These are phyloP conservation scores for Lutraria lutraria DNA, from an alignment of 2,888 invertebrate species.

Conservation along the genomic window DNA sequence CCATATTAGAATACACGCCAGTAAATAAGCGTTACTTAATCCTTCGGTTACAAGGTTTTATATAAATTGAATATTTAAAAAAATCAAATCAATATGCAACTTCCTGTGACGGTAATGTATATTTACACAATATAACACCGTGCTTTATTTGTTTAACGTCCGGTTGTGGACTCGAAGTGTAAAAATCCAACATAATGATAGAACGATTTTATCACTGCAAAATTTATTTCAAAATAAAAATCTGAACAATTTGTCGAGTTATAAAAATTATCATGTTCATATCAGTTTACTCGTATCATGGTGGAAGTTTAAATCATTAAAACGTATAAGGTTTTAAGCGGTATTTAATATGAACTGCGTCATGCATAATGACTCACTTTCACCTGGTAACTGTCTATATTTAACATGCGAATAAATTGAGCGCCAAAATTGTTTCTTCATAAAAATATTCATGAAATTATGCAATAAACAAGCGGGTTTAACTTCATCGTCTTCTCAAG, in stretches of 20 bases:
- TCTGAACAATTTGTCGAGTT: neutral
- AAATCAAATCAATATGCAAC: conserved; percentile 44
- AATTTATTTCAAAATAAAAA: conserved; percentile 18
- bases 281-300: neutral
- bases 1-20: conserved; percentile 51
- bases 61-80: conserved; percentile 42
- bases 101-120: conserved; percentile 28
- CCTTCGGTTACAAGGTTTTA: conserved; percentile 28
- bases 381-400: conserved; percentile 53
- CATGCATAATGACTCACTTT: conserved; percentile 50
- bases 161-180: neutral
- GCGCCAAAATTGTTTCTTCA: conserved; percentile 6
- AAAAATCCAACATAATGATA: neutral
- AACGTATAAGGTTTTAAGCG: conserved; percentile 19
- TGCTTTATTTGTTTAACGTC: conserved; percentile 14
- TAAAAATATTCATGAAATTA: conserved; percentile 24
- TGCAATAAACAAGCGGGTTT: conserved; percentile 1
- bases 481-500: neutral
- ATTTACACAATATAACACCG: conserved; percentile 1
- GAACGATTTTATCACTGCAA: neutral
- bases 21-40: conserved; percentile 30
- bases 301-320: conserved; percentile 18
- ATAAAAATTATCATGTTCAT: neutral
- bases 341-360: conserved; percentile 36
- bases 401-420: conserved; percentile 39